Base-by-base conservation (phyloP, 1,140 invertebrate species). In the Platyscapa corneri region DNA sequence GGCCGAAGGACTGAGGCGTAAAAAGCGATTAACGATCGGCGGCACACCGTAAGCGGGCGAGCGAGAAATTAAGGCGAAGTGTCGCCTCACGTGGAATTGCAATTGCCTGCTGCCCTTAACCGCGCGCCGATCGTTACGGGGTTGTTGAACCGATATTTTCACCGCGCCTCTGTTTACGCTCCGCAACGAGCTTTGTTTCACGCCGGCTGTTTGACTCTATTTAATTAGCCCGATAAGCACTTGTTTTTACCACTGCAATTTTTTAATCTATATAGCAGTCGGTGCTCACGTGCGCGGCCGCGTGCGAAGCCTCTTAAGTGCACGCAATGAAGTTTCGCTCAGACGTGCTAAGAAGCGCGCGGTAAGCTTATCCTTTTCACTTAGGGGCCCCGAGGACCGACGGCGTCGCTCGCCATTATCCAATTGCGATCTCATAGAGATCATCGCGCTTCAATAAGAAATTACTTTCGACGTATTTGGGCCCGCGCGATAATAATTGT, bases 121-220 rank as follows among this genome's bases (percentile, higher is more conserved):
- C 79, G 72, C 64, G 81, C 56, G 37, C 67, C 77, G 72, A 86
- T 84, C 76, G 80, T 88, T 88, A 87, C 46, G 79, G 86, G 86
- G 84, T 85, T 85, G 85, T 87, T 84, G 87, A 84, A 87, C 86
- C 83, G 23, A 23, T 42, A 86, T 83, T 86, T 85, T 86, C 80
- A 64, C 5, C 32, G 12, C 39, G 16, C 79, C 27, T 6, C 30
- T 42, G 34, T 65, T 39, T 65, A 64, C 49, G 60, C 60, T 46
- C 42, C 42, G 42, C 70, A 39, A 16, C 42, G 37, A 34, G 27
- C 75, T 56, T 77, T 56, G 75, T 46, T 77, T 77, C 16, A 56
- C n/a, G 49, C 49, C 75, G 46, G 14, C 27, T 30, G 49, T 77
- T 77, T 77, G 46, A 39, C 34, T 14, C 37, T 53, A 72, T 82